Conservation (phyloP, 2,888 invertebrate species). For the Lepidocyrtoides sp. region DNA sequence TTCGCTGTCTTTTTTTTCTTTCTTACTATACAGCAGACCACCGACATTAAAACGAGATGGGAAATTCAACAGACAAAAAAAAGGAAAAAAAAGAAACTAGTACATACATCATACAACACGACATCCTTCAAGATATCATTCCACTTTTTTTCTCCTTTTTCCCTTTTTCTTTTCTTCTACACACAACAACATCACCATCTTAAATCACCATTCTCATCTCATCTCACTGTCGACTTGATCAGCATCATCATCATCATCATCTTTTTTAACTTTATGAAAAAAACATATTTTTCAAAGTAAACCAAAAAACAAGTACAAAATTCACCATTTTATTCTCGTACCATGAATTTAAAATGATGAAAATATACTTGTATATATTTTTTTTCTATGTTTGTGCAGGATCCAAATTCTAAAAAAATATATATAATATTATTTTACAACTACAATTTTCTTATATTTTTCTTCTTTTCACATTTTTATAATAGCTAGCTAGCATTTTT, state of each 20-base stretch:
- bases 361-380: too few relatives aligned
- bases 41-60: background rate
- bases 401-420: too few relatives aligned
- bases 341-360: too few relatives aligned
- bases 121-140: conserved; percentile 37
- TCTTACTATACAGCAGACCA: too few relatives aligned
- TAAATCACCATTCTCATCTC: conserved; percentile 1
- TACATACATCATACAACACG: background rate
- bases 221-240: background rate
- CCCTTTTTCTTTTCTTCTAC: background rate
- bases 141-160: conserved; percentile 5
- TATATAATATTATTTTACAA: too few relatives aligned
- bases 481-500: too few relatives aligned
- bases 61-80: conserved; percentile 7
- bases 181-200: conserved; percentile 14
- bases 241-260: background rate
- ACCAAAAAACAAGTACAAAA: background rate
- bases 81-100: background rate
- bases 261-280: background rate
- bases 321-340: too few relatives aligned
- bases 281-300: background rate
- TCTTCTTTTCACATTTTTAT: too few relatives aligned
- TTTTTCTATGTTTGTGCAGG: too few relatives aligned
- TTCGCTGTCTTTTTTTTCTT: background rate
- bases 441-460: too few relatives aligned